A percentile compares a stretch with the other conserved stretches of the same genome.
Evolutionary conservation across 2,888 invertebrate species (phyloP).

Genomic region (Eupithecia dodoneata): DNA sequence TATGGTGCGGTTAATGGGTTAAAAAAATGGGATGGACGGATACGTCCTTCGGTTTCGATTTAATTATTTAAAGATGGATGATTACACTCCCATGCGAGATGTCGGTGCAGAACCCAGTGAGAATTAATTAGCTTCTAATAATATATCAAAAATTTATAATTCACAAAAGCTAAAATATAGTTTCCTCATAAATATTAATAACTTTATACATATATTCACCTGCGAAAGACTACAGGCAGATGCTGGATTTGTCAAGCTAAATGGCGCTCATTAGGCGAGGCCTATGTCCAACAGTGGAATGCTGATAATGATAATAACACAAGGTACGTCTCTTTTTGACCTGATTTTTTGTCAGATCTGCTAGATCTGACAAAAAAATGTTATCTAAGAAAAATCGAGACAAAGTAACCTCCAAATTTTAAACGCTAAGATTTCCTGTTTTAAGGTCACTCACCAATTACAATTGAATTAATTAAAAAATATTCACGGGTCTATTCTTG

Average conservation of each 20-base stretch:
- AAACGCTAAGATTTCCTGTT: conserved; percentile 4
- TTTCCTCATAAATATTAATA: neutral
- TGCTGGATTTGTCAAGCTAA: too few relatives aligned
- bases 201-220: neutral
- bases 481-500: neutral
- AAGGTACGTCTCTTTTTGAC: neutral
- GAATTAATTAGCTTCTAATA: too few relatives aligned
- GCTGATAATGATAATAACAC: too few relatives aligned
- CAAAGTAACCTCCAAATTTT: conserved; percentile 6
- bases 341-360: neutral
- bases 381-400: neutral
- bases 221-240: too few relatives aligned
- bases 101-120: too few relatives aligned
- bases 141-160: too few relatives aligned
- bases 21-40: conserved; percentile 37
- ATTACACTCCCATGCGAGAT: neutral
- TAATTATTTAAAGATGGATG: conserved; percentile 18
- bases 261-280: too few relatives aligned
- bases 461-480: neutral
- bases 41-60: conserved; percentile 38
- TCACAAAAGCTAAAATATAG: too few relatives aligned
- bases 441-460: neutral
- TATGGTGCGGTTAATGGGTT: conserved; percentile 50
- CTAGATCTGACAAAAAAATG: too few relatives aligned
- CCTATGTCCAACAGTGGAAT: too few relatives aligned